Evolutionary conservation across 2,888 invertebrate genomes (phyloP).

Genomic region (Chaitophorus viminalis): DNA sequence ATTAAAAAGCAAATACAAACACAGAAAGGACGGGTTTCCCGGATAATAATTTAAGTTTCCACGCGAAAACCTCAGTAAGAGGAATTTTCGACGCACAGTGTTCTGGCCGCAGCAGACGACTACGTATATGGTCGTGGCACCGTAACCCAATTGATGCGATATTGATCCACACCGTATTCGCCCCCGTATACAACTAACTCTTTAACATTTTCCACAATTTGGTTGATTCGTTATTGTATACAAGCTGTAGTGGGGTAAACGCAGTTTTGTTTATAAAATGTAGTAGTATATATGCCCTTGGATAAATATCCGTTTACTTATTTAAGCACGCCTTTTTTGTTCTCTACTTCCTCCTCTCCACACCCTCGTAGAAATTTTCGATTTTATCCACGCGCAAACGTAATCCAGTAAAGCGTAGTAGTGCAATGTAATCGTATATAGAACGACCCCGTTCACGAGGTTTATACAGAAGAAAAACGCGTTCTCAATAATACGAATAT

Average conservation of each 20-base stretch:
- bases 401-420: background rate
- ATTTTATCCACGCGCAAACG: background rate
- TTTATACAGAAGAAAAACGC: background rate
- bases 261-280: background rate
- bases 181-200: background rate
- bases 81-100: background rate
- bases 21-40: background rate
- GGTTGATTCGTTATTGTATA: background rate
- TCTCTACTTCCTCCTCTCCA: too few species aligned
- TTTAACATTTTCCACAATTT: background rate
- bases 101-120: background rate
- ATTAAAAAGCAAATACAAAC: too few species aligned
- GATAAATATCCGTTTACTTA: background rate
- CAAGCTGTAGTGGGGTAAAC: background rate
- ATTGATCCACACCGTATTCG: slow-evolving; percentile 32
- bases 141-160: slow-evolving; percentile 45
- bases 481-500: background rate
- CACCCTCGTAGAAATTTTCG: background rate
- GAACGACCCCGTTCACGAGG: background rate
- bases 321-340: background rate
- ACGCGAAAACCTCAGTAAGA: background rate
- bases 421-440: background rate
- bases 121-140: background rate
- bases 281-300: background rate
- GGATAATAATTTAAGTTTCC: background rate